A percentile compares a stretch with the other conserved stretches of the same genome.
Evolutionary conservation across 2,888 invertebrate species (phyloP).

Genomic region (Phaonia tiefii): DNA sequence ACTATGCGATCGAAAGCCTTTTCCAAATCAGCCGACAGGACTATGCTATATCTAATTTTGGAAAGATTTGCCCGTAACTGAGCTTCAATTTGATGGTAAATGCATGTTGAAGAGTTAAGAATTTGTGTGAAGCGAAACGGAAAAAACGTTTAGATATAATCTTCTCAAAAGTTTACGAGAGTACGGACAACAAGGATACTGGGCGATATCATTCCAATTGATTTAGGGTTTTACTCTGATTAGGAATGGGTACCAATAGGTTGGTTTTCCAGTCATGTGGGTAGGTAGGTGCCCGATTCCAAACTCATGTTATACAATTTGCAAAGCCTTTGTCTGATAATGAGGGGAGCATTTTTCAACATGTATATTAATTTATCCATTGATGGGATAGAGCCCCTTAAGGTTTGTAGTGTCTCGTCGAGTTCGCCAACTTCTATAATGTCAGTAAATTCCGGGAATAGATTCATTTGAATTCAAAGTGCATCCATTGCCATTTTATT

Average conservation of each 20-base stretch:
- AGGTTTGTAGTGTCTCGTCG: background rate
- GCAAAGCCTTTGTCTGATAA: background rate
- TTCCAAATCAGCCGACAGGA: conserved; percentile 34
- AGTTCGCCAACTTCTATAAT: background rate
- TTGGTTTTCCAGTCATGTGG: conserved; percentile 48
- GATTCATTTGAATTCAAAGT: background rate
- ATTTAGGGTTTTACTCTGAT: conserved; percentile 36
- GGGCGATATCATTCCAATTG: conserved; percentile 22
- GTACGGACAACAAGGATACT: conserved; percentile 31
- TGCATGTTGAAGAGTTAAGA: conserved; percentile 30
- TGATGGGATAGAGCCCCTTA: conserved; percentile 19
- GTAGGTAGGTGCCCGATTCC: conserved; percentile 8
- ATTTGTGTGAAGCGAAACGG: background rate
- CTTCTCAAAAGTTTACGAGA: conserved; percentile 47
- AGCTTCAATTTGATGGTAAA: conserved; percentile 21
- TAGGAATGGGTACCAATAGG: conserved; percentile 28
- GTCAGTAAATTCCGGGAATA: background rate
- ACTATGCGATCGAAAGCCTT: conserved; percentile 37
- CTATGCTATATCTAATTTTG: conserved; percentile 14
- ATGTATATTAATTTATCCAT: conserved; percentile 23
- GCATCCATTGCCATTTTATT: background rate
- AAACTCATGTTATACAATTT: conserved; percentile 33
- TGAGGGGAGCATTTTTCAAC: conserved; percentile 2
- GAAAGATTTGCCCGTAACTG: background rate
- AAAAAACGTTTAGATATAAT: no score